These are phyloP conservation scores for Diadophis punctatus DNA, from an alignment of 2,113 vertebrate species.

Conservation along the genomic window DNA sequence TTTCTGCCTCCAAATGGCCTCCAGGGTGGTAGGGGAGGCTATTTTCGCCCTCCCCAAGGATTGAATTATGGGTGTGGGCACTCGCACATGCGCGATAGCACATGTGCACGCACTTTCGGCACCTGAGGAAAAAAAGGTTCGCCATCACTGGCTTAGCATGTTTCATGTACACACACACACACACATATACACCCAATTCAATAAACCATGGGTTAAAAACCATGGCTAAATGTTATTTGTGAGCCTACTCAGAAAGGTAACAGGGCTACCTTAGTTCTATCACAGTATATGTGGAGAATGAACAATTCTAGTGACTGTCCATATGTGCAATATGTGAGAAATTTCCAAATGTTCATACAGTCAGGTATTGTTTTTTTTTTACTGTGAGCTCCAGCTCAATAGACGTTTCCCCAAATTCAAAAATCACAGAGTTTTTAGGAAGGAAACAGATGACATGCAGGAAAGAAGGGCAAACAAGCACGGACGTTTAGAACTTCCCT, in stretches of 20 bases:
- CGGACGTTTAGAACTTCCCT: conserved; percentile 51
- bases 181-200: background rate
- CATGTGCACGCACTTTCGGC: too few species aligned
- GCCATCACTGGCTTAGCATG: background rate
- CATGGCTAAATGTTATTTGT: background rate
- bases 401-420: background rate
- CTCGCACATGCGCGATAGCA: too few species aligned
- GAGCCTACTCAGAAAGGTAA: background rate
- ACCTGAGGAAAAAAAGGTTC: too few species aligned
- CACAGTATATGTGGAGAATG: background rate
- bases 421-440: rapidly evolving
- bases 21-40: too few species aligned
- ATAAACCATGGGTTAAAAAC: background rate
- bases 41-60: too few species aligned
- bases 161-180: background rate
- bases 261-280: background rate
- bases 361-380: background rate
- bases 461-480: conserved; percentile 56
- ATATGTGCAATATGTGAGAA: background rate
- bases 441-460: background rate
- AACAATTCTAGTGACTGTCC: background rate
- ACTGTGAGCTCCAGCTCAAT: background rate
- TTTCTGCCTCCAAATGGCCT: too few species aligned
- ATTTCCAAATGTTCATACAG: background rate
- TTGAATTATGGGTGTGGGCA: too few species aligned